Conservation (phyloP, 2,888 invertebrate species). For the Papilio protenor region DNA sequence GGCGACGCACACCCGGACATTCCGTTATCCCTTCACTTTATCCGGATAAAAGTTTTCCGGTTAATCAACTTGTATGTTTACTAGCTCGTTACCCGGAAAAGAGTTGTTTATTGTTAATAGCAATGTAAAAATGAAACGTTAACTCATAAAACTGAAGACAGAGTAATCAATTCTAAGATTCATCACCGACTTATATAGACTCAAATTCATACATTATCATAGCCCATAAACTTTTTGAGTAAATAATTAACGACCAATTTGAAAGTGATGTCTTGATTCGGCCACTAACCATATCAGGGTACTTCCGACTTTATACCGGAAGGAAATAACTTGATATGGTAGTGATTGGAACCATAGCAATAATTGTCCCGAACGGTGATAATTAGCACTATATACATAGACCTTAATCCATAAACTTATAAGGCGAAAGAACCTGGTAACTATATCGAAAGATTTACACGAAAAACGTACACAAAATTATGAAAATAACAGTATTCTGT, state of each 20-base stretch:
- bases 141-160: neutral
- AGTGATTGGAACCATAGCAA: neutral
- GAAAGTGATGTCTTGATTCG: neutral
- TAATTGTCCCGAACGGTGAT: neutral
- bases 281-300: neutral
- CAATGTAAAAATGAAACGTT: neutral
- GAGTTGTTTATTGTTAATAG: neutral
- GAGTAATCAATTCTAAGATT: neutral
- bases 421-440: neutral
- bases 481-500: slow-evolving; percentile 26
- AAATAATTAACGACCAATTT: neutral
- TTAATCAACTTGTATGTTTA: neutral
- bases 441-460: neutral
- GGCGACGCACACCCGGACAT: slow-evolving; percentile 33
- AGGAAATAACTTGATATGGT: slow-evolving; percentile 2
- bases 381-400: neutral
- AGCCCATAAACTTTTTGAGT: neutral
- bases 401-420: neutral
- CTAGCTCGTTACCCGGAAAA: neutral
- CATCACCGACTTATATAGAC: neutral
- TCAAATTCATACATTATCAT: neutral
- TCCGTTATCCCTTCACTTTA: slow-evolving; percentile 47
- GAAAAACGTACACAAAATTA: neutral
- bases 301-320: slow-evolving; percentile 9
- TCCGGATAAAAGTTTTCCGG: slow-evolving; percentile 43